A percentile compares a stretch with the other conserved stretches of the same genome.
Conservation (phyloP, 2,113 vertebrate genomes). For the Hippocampus comes region DNA sequence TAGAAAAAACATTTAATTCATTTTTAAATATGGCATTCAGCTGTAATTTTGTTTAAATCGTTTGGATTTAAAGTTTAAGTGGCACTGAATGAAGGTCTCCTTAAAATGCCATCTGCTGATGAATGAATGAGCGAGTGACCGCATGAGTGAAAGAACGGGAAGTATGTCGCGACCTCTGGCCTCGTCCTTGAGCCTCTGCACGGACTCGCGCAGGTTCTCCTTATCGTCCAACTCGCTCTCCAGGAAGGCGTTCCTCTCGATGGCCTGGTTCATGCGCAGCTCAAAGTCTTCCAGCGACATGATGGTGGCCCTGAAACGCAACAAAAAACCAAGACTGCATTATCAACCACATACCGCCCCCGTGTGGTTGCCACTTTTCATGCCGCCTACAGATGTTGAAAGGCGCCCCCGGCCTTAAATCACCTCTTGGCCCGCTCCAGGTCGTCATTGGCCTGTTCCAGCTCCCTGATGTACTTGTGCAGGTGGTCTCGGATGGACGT, state of each 20-base stretch:
- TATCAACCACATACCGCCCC: too few species aligned
- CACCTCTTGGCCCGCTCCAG: constrained; percentile 96
- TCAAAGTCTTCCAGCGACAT: constrained; percentile 99
- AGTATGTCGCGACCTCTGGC: constrained; percentile 81
- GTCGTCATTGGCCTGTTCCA: constrained; percentile 98
- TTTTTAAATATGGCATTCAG: too few species aligned
- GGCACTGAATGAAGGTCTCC: not conserved
- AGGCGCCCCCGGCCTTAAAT: not conserved
- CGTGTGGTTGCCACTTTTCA: not conserved
- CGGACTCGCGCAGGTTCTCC: constrained; percentile 91
- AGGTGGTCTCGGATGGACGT: constrained; percentile 96
- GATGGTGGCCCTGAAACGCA: constrained; percentile 86
- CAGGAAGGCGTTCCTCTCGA: constrained; percentile 96
- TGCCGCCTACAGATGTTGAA: not conserved
- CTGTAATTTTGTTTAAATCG: not conserved
- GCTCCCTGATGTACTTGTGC: constrained; percentile 93
- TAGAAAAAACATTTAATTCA: too few species aligned
- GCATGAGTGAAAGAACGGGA: too few species aligned
- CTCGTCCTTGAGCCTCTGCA: constrained; percentile 97
- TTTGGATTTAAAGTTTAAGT: not conserved
- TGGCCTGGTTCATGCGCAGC: constrained; percentile 94
- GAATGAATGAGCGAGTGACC: not conserved
- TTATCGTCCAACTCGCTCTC: constrained; percentile 98
- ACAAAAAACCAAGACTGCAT: too few species aligned
- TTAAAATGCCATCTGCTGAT: not conserved